Percentiles rank a stretch among this genome's conserved stretches.
Evolutionary conservation across 2,113 vertebrate genomes (phyloP).

Genomic region (Ptilorrhoa leucosticta): DNA sequence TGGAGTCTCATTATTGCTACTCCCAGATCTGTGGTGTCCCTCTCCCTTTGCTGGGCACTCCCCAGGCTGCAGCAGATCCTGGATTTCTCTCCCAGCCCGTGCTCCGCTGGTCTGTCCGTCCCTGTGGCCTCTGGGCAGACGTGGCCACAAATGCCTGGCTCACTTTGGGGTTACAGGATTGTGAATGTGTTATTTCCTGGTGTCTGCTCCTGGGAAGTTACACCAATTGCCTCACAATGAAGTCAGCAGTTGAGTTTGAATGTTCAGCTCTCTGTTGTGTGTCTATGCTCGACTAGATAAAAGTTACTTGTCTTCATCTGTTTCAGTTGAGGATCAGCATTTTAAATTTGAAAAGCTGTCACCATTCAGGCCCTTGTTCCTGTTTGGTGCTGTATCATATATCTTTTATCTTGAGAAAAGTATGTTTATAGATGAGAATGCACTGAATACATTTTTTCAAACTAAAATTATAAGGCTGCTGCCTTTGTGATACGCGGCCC

Average conservation of each 20-base stretch:
- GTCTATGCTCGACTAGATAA: neutral
- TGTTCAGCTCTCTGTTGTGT: neutral
- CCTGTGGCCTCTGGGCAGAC: neutral
- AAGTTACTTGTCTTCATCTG: constrained; percentile 14
- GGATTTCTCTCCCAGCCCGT: neutral
- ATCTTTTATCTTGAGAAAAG: neutral
- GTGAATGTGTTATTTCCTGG: neutral
- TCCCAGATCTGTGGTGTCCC: neutral
- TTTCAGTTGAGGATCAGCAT: neutral
- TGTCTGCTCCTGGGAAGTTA: neutral
- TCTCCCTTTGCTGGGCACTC: neutral
- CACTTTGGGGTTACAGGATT: neutral
- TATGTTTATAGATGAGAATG: neutral
- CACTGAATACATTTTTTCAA: neutral
- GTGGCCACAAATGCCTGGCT: fast-evolving
- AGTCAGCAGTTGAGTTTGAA: neutral
- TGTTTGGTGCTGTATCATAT: neutral
- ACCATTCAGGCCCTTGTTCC: neutral
- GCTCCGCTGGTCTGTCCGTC: neutral
- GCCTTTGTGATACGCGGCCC: neutral
- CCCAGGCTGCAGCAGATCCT: neutral
- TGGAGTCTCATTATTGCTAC: fast-evolving
- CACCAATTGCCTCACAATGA: neutral
- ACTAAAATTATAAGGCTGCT: neutral
- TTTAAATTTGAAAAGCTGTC: neutral